phyloP scores from a whole-genome alignment of 2,797 vertebrate species.

The Gorsachius magnificus region DNA sequence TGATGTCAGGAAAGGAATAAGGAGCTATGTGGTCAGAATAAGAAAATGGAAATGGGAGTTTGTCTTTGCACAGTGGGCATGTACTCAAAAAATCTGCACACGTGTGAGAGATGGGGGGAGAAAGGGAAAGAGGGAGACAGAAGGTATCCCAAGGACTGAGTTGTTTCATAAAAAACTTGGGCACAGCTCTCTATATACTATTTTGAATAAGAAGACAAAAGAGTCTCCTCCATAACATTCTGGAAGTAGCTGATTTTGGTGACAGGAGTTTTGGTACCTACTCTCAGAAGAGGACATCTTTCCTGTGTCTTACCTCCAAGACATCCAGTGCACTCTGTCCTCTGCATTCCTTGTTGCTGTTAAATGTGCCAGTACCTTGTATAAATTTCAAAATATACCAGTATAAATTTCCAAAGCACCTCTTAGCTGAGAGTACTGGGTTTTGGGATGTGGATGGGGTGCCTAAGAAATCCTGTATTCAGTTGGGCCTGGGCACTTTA shows the following conservation, averaged over 20 bases:
- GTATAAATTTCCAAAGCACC: not conserved
- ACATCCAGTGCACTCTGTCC: not conserved
- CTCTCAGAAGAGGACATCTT: not conserved
- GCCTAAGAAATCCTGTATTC: not conserved
- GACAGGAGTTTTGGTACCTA: not conserved
- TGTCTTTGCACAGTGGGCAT: not conserved
- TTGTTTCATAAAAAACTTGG: not conserved
- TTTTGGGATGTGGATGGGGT: rapidly evolving
- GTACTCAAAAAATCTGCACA: not conserved
- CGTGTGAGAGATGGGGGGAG: not conserved
- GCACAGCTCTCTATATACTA: not conserved
- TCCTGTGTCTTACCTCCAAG: not conserved
- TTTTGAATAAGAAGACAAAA: not conserved
- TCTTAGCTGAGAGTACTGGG: not conserved
- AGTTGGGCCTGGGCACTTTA: not conserved
- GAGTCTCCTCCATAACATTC: not conserved
- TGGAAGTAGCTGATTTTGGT: not conserved
- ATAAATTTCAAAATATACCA: no score
- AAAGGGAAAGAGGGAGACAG: not conserved
- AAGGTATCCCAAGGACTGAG: not conserved
- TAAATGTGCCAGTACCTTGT: not conserved
- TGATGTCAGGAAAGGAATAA: not conserved
- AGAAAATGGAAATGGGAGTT: not conserved
- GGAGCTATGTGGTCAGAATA: not conserved
- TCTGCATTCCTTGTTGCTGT: not conserved